These are phyloP conservation scores for Catharus fuscescens DNA, from an alignment of 2,113 vertebrate species.

Conservation along the genomic window DNA sequence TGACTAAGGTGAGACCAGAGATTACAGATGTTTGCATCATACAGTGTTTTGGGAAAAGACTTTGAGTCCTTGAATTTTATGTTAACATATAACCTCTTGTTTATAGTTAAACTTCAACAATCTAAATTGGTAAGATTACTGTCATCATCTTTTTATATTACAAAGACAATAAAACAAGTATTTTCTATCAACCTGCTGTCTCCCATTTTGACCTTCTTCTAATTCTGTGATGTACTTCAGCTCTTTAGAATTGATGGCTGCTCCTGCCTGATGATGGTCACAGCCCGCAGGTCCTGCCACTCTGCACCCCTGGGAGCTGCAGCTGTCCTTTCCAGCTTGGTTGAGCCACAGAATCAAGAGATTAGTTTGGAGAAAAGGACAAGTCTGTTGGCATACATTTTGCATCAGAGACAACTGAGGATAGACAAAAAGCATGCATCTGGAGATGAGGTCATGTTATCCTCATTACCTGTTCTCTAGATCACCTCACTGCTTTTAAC, in stretches of 20 bases:
- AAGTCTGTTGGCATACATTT: background rate
- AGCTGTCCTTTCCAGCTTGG: background rate
- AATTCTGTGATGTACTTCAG: background rate
- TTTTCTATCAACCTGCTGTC: background rate
- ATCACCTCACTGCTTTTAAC: background rate
- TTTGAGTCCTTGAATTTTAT: background rate
- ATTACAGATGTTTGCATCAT: background rate
- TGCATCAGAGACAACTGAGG: background rate
- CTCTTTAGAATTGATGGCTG: background rate
- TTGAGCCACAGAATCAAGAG: background rate
- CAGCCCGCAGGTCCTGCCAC: background rate
- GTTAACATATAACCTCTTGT: background rate
- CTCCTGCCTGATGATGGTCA: background rate
- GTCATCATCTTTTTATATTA: background rate
- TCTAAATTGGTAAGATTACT: background rate
- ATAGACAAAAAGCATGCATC: background rate
- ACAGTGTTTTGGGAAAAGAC: background rate
- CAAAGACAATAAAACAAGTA: background rate
- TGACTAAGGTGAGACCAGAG: background rate
- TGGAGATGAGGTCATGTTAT: fast-evolving
- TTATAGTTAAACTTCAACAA: background rate
- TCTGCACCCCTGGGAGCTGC: background rate
- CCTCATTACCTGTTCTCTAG: background rate
- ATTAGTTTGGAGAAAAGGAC: background rate
- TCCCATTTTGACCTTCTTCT: background rate